These are phyloP conservation scores for Charaxes varanes DNA, from an alignment of 1,140 invertebrate genomes.

Conservation along the genomic window DNA sequence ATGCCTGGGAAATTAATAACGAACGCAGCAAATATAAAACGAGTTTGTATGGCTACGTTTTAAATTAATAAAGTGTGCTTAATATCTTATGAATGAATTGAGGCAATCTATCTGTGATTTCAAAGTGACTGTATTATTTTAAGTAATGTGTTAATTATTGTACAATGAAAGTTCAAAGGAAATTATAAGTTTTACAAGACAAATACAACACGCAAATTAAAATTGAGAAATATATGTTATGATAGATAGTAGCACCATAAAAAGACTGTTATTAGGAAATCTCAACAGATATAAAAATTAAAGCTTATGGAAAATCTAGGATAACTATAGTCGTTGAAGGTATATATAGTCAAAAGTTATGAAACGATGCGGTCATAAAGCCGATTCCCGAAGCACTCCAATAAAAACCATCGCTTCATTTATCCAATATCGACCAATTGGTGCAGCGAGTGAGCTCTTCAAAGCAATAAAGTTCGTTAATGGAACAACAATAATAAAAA, in stretches of 20 bases:
- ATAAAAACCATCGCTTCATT: constrained; percentile 50
- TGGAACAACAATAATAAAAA: constrained; percentile 62
- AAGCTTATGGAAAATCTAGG: not conserved
- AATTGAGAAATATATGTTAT: too few species aligned
- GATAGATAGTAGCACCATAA: too few species aligned
- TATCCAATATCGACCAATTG: constrained; percentile 45
- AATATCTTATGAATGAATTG: too few species aligned
- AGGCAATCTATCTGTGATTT: too few species aligned
- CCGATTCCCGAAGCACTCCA: constrained; percentile 30
- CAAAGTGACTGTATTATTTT: too few species aligned
- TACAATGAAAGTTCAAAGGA: too few species aligned
- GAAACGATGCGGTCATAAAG: constrained; percentile 46
- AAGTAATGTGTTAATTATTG: too few species aligned
- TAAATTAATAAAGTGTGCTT: not conserved
- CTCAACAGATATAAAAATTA: not conserved
- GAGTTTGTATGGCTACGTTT: not conserved
- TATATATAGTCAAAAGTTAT: constrained; percentile 42
- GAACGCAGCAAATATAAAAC: constrained; percentile 2
- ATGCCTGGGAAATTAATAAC: constrained; percentile 18
- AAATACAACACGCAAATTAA: too few species aligned
- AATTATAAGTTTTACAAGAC: too few species aligned
- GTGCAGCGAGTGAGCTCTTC: constrained; percentile 46
- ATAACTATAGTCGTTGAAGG: constrained; percentile 23
- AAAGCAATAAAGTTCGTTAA: constrained; percentile 57
- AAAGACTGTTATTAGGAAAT: too few species aligned